Evolutionary conservation across 2,888 invertebrate genomes (phyloP).

Genomic region (Trachelus stipa): DNA sequence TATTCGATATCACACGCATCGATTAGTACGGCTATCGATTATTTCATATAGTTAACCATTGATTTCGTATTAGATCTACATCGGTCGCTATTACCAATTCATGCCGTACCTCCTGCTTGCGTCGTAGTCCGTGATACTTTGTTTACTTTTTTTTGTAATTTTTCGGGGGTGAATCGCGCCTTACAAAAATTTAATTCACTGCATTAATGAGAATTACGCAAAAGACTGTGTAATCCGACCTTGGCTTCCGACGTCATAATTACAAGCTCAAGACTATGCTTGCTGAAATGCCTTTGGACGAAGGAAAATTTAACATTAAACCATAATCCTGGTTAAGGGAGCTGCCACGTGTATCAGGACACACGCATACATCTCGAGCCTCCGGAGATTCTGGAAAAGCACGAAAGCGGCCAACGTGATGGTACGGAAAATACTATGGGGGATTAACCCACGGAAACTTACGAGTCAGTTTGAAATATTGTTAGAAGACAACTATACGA

Average conservation of each 20-base stretch:
- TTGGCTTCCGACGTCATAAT: slow-evolving; percentile 16
- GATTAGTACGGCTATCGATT: not conserved
- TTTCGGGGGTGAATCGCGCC: no score
- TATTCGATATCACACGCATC: not conserved
- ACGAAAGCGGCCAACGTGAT: not conserved
- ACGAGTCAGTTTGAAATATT: not conserved
- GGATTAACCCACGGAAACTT: not conserved
- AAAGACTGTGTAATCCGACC: slow-evolving; percentile 17
- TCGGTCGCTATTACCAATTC: not conserved
- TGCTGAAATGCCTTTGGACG: not conserved
- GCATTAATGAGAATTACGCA: slow-evolving; percentile 14
- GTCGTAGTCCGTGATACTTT: not conserved
- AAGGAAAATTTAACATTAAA: not conserved
- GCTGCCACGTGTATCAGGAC: not conserved
- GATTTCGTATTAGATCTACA: not conserved
- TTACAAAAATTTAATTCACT: not conserved
- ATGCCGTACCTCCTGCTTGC: not conserved
- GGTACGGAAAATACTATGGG: not conserved
- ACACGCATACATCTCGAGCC: not conserved
- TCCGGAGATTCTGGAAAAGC: not conserved
- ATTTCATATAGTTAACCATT: not conserved
- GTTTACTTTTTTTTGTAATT: not conserved
- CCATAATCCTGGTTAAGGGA: not conserved
- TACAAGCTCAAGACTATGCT: slow-evolving; percentile 14
- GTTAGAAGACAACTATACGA: no score